Evolutionary conservation across 2,113 vertebrate species (phyloP).

Genomic region (Oryzias celebensis): DNA sequence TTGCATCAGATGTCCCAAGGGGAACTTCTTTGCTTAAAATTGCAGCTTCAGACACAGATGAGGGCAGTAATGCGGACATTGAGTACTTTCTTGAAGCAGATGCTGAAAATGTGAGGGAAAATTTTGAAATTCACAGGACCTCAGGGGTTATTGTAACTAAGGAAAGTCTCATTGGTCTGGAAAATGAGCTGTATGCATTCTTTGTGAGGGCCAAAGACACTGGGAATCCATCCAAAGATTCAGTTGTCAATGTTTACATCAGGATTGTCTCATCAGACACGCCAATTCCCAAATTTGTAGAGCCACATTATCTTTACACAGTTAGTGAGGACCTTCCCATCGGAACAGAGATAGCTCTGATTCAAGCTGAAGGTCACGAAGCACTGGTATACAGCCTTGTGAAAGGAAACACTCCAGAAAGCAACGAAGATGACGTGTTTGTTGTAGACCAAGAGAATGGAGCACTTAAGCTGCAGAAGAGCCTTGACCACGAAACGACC

Average conservation of each 20-base stretch:
- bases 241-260: slow-evolving; percentile 87
- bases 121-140: slow-evolving; percentile 88
- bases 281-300: slow-evolving; percentile 85
- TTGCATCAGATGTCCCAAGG: slow-evolving; percentile 82
- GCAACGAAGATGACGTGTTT: slow-evolving; percentile 91
- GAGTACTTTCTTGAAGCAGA: slow-evolving; percentile 88
- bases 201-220: slow-evolving; percentile 90
- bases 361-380: slow-evolving; percentile 82
- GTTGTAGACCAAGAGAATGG: slow-evolving; percentile 87
- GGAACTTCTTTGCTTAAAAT: slow-evolving; percentile 88
- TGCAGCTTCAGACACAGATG: slow-evolving; percentile 91
- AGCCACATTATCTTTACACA: slow-evolving; percentile 88
- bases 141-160: slow-evolving; percentile 89
- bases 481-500: slow-evolving; percentile 89
- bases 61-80: slow-evolving; percentile 94
- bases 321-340: slow-evolving; percentile 88
- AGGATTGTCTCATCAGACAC: slow-evolving; percentile 87
- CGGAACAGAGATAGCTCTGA: slow-evolving; percentile 88
- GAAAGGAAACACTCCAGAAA: slow-evolving; percentile 89
- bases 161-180: slow-evolving; percentile 95
- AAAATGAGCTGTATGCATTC: slow-evolving; percentile 89
- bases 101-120: slow-evolving; percentile 88
- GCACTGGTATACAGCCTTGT: slow-evolving; percentile 83
- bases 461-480: slow-evolving; percentile 89
- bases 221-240: slow-evolving; percentile 84